Base-by-base conservation (phyloP, 1,140 invertebrate species). In the Pseudobourletiella spinata region DNA sequence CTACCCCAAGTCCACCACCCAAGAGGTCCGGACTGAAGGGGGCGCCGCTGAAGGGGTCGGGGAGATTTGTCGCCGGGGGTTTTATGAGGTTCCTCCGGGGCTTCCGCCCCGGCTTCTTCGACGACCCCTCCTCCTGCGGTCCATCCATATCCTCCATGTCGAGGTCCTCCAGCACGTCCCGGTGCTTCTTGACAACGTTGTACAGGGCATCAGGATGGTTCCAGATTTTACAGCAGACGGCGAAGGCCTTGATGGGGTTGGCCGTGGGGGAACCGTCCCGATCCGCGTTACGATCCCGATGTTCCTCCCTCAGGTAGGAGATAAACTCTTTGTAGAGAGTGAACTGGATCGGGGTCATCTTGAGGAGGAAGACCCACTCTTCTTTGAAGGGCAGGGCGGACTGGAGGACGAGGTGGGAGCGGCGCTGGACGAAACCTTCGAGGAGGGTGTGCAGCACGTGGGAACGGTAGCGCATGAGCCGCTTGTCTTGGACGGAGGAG, bases 191-290 rank as follows among this genome's bases (percentile, higher is more conserved):
- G 8, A 63, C 58, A 15, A 63, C 61, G 59, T 54, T 52, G 24
- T 64, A 56, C n/a, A 63, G 55, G 39, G 32, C 46, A 29, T 63
- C 61, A 2, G 55, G 56, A 58, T 63, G 61, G 28, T 63, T 63
- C 95, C 95, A 98, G 67, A 99, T 98, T 84, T 99, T 98, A 73
- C 94, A 97, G 75, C 95, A 98, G 55, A 98, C 91, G 42, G 95
- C 91, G 78, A 98, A 99, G 3, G 96, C 93, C 75, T 95, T 96
- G 14, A 99, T 79, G 1, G 96, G 94, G 80, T 98, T 98, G 4
- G 89, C 89, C 24, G 93, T 89, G 26, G 52, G 28, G 3, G 48
- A 4, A 6, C 24, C 22, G 15, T 51, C 48, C 14, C 24, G 6
- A 26, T 51, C 22, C 15, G 48, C 48, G 39, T 28, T 58, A 28